Conservation (phyloP, 2,797 vertebrate genomes). For the Notolabrus celidotus region DNA sequence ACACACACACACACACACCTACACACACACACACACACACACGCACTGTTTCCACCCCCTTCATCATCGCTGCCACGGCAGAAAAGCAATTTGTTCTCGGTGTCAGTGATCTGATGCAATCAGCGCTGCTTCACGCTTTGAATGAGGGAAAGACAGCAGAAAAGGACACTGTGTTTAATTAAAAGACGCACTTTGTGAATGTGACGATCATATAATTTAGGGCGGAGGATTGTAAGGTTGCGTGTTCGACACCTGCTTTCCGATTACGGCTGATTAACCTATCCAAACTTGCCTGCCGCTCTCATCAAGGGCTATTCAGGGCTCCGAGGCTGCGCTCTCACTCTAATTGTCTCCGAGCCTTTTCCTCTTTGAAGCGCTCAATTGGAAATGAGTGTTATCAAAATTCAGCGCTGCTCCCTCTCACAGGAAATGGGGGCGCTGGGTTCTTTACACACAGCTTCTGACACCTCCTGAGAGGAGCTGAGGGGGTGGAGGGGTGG, state of each 20-base stretch:
- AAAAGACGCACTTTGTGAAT: slow-evolving; percentile 69
- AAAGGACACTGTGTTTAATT: slow-evolving; percentile 77
- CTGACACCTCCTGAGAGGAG: slow-evolving; percentile 68
- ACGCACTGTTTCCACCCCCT: slow-evolving; percentile 54
- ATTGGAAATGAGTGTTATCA: slow-evolving; percentile 78
- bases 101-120: slow-evolving; percentile 80
- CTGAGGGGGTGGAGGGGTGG: slow-evolving; percentile 60
- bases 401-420: slow-evolving; percentile 57
- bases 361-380: slow-evolving; percentile 62
- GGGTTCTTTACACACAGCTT: slow-evolving; percentile 62
- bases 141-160: slow-evolving; percentile 59
- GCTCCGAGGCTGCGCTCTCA: slow-evolving; percentile 49
- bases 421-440: slow-evolving; percentile 69
- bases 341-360: slow-evolving; percentile 74
- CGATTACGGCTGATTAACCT: slow-evolving; percentile 79
- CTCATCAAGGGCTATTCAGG: slow-evolving; percentile 79
- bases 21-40: slow-evolving; percentile 10
- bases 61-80: slow-evolving; percentile 64
- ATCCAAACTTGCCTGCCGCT: slow-evolving; percentile 59
- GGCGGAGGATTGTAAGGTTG: slow-evolving; percentile 54
- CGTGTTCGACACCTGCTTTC: slow-evolving; percentile 77
- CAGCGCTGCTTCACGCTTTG: slow-evolving; percentile 77
- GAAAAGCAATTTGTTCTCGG: slow-evolving; percentile 82
- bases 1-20: slow-evolving; percentile 17
- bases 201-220: slow-evolving; percentile 71